phyloP scores from a whole-genome alignment of 1,140 invertebrate genomes.

The Helicoverpa zea region DNA sequence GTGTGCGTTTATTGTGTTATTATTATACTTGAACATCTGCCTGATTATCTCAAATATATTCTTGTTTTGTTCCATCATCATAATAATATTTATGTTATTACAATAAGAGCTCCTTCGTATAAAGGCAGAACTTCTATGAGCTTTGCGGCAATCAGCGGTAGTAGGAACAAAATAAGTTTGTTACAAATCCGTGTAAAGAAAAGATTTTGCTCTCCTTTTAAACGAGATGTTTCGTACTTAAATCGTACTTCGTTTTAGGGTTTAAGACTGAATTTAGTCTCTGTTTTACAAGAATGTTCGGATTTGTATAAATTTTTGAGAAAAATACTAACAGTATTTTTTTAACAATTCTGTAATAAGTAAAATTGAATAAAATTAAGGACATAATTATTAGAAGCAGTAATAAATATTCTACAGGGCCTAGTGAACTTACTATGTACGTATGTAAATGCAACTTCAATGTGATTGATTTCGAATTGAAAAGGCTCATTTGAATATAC shows the following conservation, averaged over 20 bases:
- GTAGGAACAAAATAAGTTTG: conserved; percentile 25
- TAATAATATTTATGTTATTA: neutral
- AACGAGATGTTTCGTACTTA: conserved; percentile 15
- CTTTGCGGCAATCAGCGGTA: conserved; percentile 10
- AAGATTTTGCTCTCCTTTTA: neutral
- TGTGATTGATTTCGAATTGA: too few species aligned
- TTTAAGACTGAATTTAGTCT: conserved; percentile 14
- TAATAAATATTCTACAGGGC: too few species aligned
- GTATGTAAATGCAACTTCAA: too few species aligned
- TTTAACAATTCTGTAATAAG: too few species aligned
- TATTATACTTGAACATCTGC: conserved; percentile 6
- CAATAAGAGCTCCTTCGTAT: neutral
- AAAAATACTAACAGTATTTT: neutral
- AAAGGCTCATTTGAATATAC: too few species aligned
- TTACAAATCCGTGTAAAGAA: conserved; percentile 25
- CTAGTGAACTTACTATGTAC: too few species aligned
- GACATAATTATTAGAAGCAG: too few species aligned
- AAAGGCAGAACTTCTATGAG: neutral
- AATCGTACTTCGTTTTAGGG: conserved; percentile 21
- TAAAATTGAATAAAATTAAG: too few species aligned
- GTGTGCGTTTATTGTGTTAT: conserved; percentile 33
- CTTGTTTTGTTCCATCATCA: conserved; percentile 1
- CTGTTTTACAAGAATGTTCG: neutral
- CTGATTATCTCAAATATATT: conserved; percentile 14
- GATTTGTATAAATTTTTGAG: neutral